Percentiles rank a stretch among this genome's conserved stretches.
These are phyloP conservation scores for Piaya cayana DNA, from an alignment of 2,113 vertebrate genomes.

Conservation along the genomic window DNA sequence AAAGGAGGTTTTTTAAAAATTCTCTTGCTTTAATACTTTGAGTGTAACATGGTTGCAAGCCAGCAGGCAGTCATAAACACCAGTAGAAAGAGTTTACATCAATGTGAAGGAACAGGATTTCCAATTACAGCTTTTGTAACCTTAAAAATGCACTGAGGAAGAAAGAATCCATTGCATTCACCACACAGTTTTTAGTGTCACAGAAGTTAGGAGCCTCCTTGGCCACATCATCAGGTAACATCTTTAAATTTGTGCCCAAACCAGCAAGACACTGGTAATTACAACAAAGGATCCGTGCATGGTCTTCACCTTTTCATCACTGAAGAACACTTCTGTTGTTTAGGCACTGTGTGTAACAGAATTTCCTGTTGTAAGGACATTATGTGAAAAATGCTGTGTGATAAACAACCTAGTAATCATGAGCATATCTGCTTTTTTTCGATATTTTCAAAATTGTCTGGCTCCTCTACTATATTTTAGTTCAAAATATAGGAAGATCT, in stretches of 20 bases:
- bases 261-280: not conserved
- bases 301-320: constrained; percentile 45
- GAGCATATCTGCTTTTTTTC: not conserved
- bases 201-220: constrained; percentile 47
- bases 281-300: not conserved
- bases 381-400: not conserved
- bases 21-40: not conserved
- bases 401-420: not conserved
- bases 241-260: not conserved
- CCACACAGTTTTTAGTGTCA: constrained; percentile 32
- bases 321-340: constrained; percentile 49
- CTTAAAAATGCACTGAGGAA: not conserved
- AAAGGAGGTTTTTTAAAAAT: not conserved
- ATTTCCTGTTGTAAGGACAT: not conserved
- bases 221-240: not conserved
- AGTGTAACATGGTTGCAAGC: not conserved
- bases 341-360: not conserved
- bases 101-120: constrained; percentile 16
- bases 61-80: constrained; percentile 56
- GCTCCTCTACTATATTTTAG: not conserved
- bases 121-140: constrained; percentile 24
- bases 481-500: not conserved
- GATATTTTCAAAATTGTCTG: not conserved
- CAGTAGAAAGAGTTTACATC: constrained; percentile 48
- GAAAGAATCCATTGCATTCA: not conserved